Evolutionary conservation across 2,113 vertebrate genomes (phyloP).

Genomic region (Laticauda laticaudata): DNA sequence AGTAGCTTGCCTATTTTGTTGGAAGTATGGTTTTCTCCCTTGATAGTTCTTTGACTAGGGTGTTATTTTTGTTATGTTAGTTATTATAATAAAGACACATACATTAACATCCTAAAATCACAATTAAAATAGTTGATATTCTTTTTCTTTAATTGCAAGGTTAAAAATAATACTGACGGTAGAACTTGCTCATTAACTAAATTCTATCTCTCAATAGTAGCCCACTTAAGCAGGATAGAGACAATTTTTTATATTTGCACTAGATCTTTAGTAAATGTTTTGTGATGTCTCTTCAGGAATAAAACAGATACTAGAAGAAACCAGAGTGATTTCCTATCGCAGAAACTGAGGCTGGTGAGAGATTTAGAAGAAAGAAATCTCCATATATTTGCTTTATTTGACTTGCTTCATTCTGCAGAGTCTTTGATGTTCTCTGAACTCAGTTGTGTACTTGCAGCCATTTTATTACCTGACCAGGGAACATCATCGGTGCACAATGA

Average conservation of each 20-base stretch:
- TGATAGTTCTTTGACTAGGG: neutral
- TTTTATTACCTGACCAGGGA: neutral
- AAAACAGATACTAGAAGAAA: slow-evolving; percentile 91
- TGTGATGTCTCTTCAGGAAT: slow-evolving; percentile 75
- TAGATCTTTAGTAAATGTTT: slow-evolving; percentile 16
- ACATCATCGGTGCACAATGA: neutral
- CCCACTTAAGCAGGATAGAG: neutral
- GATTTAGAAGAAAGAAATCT: neutral
- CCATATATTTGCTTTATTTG: neutral
- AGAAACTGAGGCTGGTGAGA: slow-evolving; percentile 91
- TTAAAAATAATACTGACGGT: neutral
- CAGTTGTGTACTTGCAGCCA: neutral
- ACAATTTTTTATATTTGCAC: neutral
- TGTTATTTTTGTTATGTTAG: neutral
- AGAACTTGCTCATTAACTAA: neutral
- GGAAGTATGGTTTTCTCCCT: neutral
- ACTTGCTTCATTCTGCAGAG: neutral
- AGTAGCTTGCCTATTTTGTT: neutral
- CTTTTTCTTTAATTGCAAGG: neutral
- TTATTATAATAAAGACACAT: neutral
- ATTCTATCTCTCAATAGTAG: neutral
- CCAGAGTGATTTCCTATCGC: slow-evolving; percentile 89
- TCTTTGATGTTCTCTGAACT: neutral
- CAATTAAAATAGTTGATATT: neutral
- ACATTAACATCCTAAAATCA: neutral